These are phyloP conservation scores for Gyps fulvus DNA, from an alignment of 2,113 vertebrate species.

Conservation along the genomic window DNA sequence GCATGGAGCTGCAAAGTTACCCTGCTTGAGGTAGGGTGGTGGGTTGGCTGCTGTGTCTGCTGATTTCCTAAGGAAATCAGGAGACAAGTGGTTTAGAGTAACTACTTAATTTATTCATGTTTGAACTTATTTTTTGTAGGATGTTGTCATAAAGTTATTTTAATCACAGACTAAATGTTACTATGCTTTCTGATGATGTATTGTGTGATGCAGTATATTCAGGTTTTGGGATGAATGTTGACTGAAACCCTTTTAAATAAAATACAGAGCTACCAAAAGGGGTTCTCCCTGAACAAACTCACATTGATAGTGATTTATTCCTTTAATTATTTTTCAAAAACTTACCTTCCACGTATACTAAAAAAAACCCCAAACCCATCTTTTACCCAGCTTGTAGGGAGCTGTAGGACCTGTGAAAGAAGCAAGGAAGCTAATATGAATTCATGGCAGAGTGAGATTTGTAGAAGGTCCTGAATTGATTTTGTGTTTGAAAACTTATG, in stretches of 20 bases:
- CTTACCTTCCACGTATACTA: not conserved
- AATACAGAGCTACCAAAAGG: not conserved
- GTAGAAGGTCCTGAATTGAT: not conserved
- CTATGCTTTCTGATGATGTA: not conserved
- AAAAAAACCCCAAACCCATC: accelerated
- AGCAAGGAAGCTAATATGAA: not conserved
- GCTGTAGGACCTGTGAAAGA: not conserved
- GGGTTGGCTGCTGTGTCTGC: not conserved
- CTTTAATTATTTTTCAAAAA: not conserved
- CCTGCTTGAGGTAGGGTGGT: not conserved
- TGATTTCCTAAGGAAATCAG: not conserved
- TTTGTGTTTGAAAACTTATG: not conserved
- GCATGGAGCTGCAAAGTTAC: not conserved
- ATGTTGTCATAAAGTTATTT: not conserved
- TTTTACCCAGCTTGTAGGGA: not conserved
- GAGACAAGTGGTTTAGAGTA: not conserved
- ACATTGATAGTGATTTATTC: not conserved
- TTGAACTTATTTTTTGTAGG: not conserved
- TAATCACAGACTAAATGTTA: not conserved
- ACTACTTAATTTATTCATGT: not conserved
- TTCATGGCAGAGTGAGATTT: not conserved
- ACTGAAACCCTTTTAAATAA: not conserved
- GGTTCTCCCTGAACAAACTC: not conserved
- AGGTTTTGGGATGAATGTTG: not conserved
- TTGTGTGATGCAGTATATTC: not conserved